Percentiles rank a stretch among this genome's conserved stretches.
Evolutionary conservation across 2,113 vertebrate species (phyloP).

Genomic region (Dinomys branickii): DNA sequence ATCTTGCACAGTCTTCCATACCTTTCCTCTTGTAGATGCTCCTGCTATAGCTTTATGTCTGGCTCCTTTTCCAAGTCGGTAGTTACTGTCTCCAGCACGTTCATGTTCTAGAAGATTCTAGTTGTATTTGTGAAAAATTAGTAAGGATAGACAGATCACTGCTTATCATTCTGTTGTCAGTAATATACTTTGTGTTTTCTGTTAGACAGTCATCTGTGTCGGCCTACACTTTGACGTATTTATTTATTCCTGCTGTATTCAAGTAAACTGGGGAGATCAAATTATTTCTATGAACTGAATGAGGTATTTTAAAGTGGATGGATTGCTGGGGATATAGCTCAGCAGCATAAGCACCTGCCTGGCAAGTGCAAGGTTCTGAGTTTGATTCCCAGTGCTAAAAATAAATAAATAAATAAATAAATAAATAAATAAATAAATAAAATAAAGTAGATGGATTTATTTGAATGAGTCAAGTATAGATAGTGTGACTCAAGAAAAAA

Average conservation of each 20-base stretch:
- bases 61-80: background rate
- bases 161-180: background rate
- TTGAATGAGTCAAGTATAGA: background rate
- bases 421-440: no score
- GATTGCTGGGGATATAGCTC: no score
- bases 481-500: background rate
- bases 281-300: background rate
- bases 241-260: background rate
- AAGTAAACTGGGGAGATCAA: background rate
- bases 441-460: background rate
- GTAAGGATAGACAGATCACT: background rate
- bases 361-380: no score
- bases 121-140: background rate
- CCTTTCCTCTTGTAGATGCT: background rate
- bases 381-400: no score
- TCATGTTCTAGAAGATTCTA: background rate
- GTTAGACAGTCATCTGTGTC: background rate
- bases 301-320: background rate
- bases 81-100: background rate
- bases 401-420: no score
- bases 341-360: no score
- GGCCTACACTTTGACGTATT: background rate
- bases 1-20: background rate
- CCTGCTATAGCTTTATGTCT: background rate
- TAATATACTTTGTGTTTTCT: background rate